Evolutionary conservation across 1,140 invertebrate species (phyloP).

Genomic region (Brachionus rubens): DNA sequence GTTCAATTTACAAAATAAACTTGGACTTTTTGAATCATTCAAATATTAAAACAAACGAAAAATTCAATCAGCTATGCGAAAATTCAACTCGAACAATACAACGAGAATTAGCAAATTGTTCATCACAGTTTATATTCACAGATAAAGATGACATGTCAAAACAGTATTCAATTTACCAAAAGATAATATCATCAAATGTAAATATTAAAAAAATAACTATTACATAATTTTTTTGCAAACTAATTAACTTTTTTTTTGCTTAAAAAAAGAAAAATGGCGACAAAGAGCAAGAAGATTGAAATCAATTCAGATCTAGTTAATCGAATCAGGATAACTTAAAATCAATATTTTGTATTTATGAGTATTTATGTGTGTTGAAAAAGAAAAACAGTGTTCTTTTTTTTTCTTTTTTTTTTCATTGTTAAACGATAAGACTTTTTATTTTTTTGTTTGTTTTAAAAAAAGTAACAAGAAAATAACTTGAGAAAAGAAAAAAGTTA

Average conservation of each 20-base stretch:
- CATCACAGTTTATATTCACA: conserved; percentile 39
- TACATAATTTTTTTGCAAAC: neutral
- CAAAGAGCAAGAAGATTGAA: neutral
- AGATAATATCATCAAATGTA: conserved; percentile 45
- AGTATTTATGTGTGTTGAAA: too few species aligned
- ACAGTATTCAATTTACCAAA: conserved; percentile 45
- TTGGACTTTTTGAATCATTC: conserved; percentile 26
- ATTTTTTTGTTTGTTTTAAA: too few species aligned
- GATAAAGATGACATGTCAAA: conserved; percentile 20
- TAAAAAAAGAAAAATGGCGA: neutral
- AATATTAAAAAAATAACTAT: neutral
- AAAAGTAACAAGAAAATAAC: too few species aligned
- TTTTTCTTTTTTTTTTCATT: too few species aligned
- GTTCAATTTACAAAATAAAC: conserved; percentile 27
- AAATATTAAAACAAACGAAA: conserved; percentile 5
- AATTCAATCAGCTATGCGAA: conserved; percentile 43
- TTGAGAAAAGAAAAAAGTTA: too few species aligned
- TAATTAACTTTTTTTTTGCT: neutral
- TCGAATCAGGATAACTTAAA: too few species aligned
- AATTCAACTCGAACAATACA: conserved; percentile 39
- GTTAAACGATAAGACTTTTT: too few species aligned
- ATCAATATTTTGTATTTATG: too few species aligned
- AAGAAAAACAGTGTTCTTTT: too few species aligned
- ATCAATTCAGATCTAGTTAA: neutral
- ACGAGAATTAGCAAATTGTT: conserved; percentile 24